Base-by-base conservation (phyloP, 1,140 invertebrate genomes). In the Drosophila nigromelanica region DNA sequence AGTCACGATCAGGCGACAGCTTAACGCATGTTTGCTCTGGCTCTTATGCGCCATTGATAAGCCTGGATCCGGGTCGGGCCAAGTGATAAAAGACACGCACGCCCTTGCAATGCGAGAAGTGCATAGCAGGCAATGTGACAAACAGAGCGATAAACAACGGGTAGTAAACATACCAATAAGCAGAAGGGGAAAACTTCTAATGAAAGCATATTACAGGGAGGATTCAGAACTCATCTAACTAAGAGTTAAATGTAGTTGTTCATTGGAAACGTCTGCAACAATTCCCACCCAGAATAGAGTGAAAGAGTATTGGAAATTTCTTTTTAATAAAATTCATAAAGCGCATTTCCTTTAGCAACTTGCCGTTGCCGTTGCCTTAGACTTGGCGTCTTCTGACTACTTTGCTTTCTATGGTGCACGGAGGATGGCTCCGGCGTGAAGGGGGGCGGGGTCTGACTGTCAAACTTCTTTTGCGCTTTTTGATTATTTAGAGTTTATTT, bases 401-500 rank as follows among this genome's bases (percentile, higher is more conserved):
- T 47, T 48, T 11, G 47, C 18, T 47, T 8, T 4, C 14, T 1
- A 21, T 15, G 10, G 15, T 10, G 21, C 21, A 24, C 21, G 21
- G 21, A 1, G 18, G 18, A 18, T 18, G 18, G 3, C 21, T 24
- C 2, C 21, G 33, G 18, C 5, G 14, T 8, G 14, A 6, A 35
- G 47, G n/a, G 45, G 42, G 21, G 30, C 14, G 11, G 6, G 8
- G 39, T 30, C 14, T 58, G 47, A 21, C 39, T 61, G 37, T 30
- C 14, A 37, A 70, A 69, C 55, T 69, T 69, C 43, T 47, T 45
- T 62, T 74, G 71, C 71, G 51, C 64, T 62, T 45, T 69, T 60
- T 68, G 68, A 76, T 66, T 72, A 66, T 76, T 74, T 75, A 61
- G 72, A 78, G 66, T 78, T 78, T 64, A 75, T 78, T 78, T 70